Percentiles rank a stretch among this genome's conserved stretches.
These are phyloP conservation scores for Brachionus sp. DNA, from an alignment of 1,140 invertebrate genomes.

Conservation along the genomic window DNA sequence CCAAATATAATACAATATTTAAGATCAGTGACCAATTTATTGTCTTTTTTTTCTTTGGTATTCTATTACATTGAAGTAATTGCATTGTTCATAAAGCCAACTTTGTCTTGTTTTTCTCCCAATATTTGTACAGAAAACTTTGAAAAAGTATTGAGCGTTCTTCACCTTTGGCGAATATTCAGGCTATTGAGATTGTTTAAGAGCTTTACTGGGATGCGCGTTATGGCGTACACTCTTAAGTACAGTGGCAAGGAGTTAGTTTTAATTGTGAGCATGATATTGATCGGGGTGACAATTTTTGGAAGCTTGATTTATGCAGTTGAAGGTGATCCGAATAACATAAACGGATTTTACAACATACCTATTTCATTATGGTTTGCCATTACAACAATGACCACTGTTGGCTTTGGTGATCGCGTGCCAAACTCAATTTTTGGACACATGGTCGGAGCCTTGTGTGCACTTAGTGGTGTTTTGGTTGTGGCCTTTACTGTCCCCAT, in stretches of 20 bases:
- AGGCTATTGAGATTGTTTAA: conserved; percentile 51
- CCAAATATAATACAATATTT: conserved; percentile 93
- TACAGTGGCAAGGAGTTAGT: conserved; percentile 51
- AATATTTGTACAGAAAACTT: neutral
- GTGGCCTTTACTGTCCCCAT: conserved; percentile 54
- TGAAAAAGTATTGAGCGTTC: conserved; percentile 12
- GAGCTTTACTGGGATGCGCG: conserved; percentile 50
- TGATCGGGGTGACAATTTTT: conserved; percentile 51
- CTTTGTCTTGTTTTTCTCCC: neutral
- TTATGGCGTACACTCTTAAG: conserved; percentile 51
- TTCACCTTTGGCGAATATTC: conserved; percentile 50
- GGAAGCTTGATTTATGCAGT: conserved; percentile 51
- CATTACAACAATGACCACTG: conserved; percentile 54
- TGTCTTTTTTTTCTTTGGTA: conserved; percentile 97
- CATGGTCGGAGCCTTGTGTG: conserved; percentile 52
- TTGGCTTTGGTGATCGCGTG: conserved; percentile 53
- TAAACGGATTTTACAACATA: conserved; percentile 49
- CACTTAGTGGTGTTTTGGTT: conserved; percentile 52
- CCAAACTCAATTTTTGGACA: conserved; percentile 51
- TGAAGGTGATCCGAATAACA: conserved; percentile 47
- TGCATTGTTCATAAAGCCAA: neutral
- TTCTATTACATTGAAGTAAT: conserved; percentile 82
- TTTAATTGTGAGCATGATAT: conserved; percentile 50
- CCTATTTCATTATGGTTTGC: conserved; percentile 54
- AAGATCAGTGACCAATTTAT: conserved; percentile 93